These are phyloP conservation scores for Sphaerophoria rueppellii DNA, from an alignment of 2,888 invertebrate species.

Conservation along the genomic window DNA sequence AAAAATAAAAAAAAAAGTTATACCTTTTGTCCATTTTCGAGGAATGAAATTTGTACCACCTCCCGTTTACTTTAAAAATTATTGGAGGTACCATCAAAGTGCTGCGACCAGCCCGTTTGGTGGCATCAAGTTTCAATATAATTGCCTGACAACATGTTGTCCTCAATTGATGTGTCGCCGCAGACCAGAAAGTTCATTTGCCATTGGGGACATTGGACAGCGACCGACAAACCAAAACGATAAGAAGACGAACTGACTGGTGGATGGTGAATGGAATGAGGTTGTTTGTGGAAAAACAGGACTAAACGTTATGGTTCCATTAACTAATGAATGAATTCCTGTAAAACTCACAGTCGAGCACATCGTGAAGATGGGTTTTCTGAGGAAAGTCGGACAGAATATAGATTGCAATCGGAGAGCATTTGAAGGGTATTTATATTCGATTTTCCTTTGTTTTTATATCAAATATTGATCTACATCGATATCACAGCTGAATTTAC, in stretches of 20 bases:
- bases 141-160: conserved; percentile 69
- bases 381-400: conserved; percentile 12
- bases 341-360: background rate
- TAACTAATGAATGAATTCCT: conserved; percentile 67
- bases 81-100: background rate
- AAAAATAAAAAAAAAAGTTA: conserved; percentile 18
- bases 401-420: conserved; percentile 49
- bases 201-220: conserved; percentile 27
- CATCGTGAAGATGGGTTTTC: background rate
- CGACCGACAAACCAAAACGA: background rate
- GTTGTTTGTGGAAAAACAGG: conserved; percentile 5
- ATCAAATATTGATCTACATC: conserved; percentile 12
- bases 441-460: conserved; percentile 1
- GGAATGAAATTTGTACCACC: conserved; percentile 52
- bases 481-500: background rate
- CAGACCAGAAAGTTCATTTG: conserved; percentile 47
- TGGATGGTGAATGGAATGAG: conserved; percentile 1
- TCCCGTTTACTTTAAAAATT: background rate
- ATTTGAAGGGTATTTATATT: conserved; percentile 34
- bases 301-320: conserved; percentile 31
- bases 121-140: conserved; percentile 65
- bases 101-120: conserved; percentile 29
- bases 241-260: background rate
- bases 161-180: conserved; percentile 70
- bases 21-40: conserved; percentile 54